Conservation (phyloP, 1,140 invertebrate species). For the Brachionus angularis region DNA sequence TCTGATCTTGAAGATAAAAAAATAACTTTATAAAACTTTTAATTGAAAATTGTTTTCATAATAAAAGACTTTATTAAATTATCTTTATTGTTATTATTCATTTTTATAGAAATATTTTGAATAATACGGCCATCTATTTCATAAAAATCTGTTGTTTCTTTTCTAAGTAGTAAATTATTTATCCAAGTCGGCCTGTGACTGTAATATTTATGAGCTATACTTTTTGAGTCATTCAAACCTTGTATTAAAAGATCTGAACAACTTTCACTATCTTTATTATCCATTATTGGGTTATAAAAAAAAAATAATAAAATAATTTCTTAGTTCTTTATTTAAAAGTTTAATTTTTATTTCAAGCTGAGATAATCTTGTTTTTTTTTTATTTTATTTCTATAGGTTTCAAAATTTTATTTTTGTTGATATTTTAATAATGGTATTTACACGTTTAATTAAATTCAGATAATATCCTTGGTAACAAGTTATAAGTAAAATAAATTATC, state of each 20-base stretch:
- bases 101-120: constrained; percentile 25
- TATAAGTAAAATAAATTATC: no score
- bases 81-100: constrained; percentile 11
- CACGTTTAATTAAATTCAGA: no score
- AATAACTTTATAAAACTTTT: background rate
- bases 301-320: background rate
- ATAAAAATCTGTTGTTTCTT: background rate
- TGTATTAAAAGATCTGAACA: constrained; percentile 9
- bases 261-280: background rate
- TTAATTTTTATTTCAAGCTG: no score
- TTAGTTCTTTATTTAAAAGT: no score
- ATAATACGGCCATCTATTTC: constrained; percentile 7
- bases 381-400: background rate
- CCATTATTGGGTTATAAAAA: background rate
- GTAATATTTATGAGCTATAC: constrained; percentile 24
- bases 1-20: background rate
- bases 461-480: no score
- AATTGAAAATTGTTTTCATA: background rate
- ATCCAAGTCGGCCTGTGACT: background rate
- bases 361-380: constrained; percentile 30
- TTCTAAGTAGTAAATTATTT: constrained; percentile 17
- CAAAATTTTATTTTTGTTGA: no score
- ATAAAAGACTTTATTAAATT: constrained; percentile 12
- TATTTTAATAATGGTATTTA: no score
- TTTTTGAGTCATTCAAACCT: background rate